phyloP scores from a whole-genome alignment of 2,113 vertebrate species.

The Physeter macrocephalus region DNA sequence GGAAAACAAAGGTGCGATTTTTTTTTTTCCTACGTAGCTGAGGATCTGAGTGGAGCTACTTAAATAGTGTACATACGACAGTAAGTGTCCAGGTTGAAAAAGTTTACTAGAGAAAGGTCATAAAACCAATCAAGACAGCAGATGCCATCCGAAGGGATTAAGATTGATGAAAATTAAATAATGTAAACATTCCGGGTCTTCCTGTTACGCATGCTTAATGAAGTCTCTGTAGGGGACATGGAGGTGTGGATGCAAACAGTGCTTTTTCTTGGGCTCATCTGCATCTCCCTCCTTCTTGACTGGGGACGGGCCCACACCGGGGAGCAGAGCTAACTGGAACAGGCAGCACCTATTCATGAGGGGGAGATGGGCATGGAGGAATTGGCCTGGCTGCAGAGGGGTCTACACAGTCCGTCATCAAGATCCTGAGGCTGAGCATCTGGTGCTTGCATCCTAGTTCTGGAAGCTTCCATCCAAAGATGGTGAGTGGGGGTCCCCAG shows the following conservation, averaged over 20 bases:
- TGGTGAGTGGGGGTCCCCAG: background rate
- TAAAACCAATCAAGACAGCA: slow-evolving; percentile 44
- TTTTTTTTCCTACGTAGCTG: background rate
- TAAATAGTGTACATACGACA: background rate
- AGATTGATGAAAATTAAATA: slow-evolving; percentile 5
- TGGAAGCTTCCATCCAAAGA: background rate
- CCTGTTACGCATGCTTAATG: slow-evolving; percentile 13
- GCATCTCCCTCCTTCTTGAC: background rate
- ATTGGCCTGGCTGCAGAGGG: background rate
- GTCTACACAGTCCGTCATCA: background rate
- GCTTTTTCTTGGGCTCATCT: background rate
- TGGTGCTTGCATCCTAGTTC: background rate
- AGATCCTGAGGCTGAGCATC: background rate
- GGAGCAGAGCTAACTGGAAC: background rate
- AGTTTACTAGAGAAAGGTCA: background rate
- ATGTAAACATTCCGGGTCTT: slow-evolving; percentile 32
- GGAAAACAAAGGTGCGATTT: background rate
- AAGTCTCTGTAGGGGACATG: background rate
- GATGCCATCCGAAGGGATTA: slow-evolving; percentile 18
- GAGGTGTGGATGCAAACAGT: background rate
- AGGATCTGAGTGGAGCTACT: background rate
- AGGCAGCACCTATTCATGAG: background rate
- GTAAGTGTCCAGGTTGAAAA: slow-evolving; percentile 6
- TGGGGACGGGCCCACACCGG: background rate
- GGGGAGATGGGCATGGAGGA: background rate